phyloP scores from a whole-genome alignment of 2,113 vertebrate genomes.

The Manacus vitellinus region DNA sequence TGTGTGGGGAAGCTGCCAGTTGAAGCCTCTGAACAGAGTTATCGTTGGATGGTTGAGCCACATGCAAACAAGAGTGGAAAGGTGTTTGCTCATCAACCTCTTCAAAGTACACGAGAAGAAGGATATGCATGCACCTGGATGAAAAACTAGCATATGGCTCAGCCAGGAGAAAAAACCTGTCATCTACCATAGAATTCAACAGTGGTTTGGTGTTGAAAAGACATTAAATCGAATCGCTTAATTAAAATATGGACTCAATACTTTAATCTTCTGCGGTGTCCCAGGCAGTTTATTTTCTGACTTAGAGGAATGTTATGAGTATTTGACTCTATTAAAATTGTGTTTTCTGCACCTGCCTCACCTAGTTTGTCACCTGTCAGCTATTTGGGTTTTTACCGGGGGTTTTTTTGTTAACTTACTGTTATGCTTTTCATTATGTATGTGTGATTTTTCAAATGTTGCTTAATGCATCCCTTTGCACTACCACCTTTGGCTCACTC shows the following conservation, averaged over 20 bases:
- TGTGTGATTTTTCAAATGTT: background rate
- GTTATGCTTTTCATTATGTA: background rate
- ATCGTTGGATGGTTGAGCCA: background rate
- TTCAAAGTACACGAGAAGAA: background rate
- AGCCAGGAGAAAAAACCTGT: background rate
- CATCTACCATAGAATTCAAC: background rate
- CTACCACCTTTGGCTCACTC: conserved; percentile 42
- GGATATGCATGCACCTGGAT: background rate
- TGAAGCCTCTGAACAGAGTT: background rate
- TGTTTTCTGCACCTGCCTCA: background rate
- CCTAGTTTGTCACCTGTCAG: background rate
- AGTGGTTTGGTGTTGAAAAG: background rate
- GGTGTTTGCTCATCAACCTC: background rate
- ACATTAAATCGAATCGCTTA: background rate
- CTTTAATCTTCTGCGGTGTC: accelerated
- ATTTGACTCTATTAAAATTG: background rate
- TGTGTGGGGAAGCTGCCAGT: background rate
- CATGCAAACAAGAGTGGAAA: background rate
- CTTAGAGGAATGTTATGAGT: background rate
- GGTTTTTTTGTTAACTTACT: background rate
- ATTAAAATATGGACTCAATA: background rate
- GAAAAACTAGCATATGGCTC: background rate
- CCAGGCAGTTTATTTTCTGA: background rate
- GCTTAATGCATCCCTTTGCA: conserved; percentile 30
- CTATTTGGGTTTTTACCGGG: background rate